A percentile compares a stretch with the other conserved stretches of the same genome.
Conservation (phyloP, 2,113 vertebrate species). For the Butorides virescens region DNA sequence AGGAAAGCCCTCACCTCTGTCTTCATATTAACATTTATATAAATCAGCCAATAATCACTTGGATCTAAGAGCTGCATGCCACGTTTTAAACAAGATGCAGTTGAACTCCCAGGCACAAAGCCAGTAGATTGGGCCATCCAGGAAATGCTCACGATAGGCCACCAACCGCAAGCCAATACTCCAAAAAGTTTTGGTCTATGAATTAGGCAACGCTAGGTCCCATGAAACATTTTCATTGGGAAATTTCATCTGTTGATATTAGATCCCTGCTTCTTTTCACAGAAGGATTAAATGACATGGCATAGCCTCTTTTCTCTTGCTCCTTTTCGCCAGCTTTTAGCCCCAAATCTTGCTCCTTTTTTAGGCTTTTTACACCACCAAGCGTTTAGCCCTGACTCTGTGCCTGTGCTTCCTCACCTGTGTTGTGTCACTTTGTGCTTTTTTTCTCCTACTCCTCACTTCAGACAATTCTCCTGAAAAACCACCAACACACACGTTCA, state of each 20-base stretch:
- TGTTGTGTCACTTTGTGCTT: background rate
- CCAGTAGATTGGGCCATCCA: background rate
- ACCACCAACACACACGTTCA: background rate
- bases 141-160: background rate
- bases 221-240: background rate
- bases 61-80: background rate
- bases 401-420: background rate
- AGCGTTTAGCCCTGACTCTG: background rate
- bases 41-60: background rate
- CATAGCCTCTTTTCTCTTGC: background rate
- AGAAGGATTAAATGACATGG: background rate
- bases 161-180: background rate
- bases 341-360: background rate
- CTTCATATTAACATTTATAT: conserved; percentile 24
- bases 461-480: background rate
- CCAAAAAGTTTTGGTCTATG: background rate
- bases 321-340: background rate
- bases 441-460: background rate
- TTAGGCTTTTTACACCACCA: background rate
- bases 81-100: background rate
- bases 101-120: background rate
- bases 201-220: background rate
- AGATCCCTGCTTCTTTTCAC: background rate
- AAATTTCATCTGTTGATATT: background rate
- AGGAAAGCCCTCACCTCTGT: background rate